These are phyloP conservation scores for Megalurothrips usitatus DNA, from an alignment of 2,888 invertebrate species.

Conservation along the genomic window DNA sequence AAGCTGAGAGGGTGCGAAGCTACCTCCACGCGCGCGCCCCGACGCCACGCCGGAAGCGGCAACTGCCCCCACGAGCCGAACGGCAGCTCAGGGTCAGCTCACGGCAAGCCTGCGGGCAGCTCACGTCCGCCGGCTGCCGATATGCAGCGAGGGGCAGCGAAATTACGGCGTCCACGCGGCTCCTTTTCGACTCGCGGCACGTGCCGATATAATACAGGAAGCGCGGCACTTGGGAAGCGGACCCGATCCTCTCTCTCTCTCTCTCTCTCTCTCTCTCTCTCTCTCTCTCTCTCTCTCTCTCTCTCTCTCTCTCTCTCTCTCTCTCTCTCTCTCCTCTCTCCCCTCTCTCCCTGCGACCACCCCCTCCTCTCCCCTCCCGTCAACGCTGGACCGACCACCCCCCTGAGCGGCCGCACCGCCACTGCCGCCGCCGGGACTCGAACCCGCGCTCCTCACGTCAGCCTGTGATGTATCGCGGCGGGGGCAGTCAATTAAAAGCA, in stretches of 20 bases:
- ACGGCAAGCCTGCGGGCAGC: no score
- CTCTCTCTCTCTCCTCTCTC: no score
- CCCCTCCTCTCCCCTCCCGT: no score
- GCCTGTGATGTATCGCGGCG: no score
- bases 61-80: not conserved
- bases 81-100: no score
- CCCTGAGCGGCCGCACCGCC: no score
- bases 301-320: not conserved
- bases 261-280: not conserved
- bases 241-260: not conserved
- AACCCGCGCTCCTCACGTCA: no score
- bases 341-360: no score
- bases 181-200: not conserved
- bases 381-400: no score
- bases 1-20: slow-evolving; percentile 1
- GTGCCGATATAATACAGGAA: slow-evolving; percentile 3
- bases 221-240: not conserved
- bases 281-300: not conserved
- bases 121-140: not conserved
- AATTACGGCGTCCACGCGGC: not conserved
- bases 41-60: not conserved
- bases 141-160: not conserved
- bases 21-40: not conserved
- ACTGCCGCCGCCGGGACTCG: no score
- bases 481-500: no score